Conservation (phyloP, 2,113 vertebrate genomes). For the Heptranchias perlo region DNA sequence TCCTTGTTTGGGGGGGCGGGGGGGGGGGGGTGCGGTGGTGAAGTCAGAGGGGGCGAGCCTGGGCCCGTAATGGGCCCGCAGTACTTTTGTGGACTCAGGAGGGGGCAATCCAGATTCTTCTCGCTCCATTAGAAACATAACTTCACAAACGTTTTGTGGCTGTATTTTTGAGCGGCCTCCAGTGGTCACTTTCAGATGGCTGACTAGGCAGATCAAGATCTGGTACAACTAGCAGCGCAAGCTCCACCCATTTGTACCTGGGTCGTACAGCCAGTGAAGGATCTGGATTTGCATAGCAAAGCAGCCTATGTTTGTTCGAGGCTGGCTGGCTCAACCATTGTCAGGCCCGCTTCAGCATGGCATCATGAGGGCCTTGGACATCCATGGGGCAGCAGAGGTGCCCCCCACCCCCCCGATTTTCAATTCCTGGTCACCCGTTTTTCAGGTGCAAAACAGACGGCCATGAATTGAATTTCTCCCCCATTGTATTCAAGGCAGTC, state of each 20-base stretch:
- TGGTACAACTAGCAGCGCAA: not conserved
- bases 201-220: not conserved
- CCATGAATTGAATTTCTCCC: not conserved
- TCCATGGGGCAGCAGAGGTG: not conserved
- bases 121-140: not conserved
- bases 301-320: not conserved
- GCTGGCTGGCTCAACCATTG: not conserved
- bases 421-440: not conserved
- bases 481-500: not conserved
- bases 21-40: not conserved
- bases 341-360: not conserved
- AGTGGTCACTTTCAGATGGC: no score
- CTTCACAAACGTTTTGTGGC: not conserved
- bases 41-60: not conserved
- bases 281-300: not conserved
- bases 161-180: not conserved
- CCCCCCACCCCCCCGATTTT: not conserved
- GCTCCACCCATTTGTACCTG: not conserved
- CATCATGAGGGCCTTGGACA: not conserved
- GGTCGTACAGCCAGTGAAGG: not conserved
- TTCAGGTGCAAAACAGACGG: not conserved
- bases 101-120: not conserved
- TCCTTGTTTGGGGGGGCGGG: not conserved
- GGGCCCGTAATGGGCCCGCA: not conserved
- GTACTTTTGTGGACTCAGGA: not conserved